A percentile compares a stretch with the other conserved stretches of the same genome.
Evolutionary conservation across 2,113 vertebrate genomes (phyloP).

Genomic region (Zosterops hypoxanthus): DNA sequence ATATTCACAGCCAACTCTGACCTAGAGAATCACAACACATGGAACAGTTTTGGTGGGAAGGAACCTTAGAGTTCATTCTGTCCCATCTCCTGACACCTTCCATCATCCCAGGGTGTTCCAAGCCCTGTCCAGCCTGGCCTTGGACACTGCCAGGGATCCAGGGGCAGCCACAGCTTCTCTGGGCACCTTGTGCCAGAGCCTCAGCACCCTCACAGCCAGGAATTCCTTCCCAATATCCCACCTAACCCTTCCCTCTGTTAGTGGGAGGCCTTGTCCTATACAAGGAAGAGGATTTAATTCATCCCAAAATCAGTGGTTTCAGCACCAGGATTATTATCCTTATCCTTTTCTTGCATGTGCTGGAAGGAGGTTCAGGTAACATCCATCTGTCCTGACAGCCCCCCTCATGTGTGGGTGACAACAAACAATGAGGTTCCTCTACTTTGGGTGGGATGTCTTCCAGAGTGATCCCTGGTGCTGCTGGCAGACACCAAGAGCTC

Average conservation of each 20-base stretch:
- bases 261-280: not conserved
- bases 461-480: not conserved
- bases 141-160: not conserved
- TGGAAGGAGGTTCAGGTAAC: not conserved
- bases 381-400: not conserved
- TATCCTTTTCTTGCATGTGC: too few relatives aligned
- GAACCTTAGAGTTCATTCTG: not conserved
- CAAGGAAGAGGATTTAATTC: not conserved
- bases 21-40: not conserved
- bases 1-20: not conserved
- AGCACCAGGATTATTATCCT: not conserved
- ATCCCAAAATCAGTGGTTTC: not conserved
- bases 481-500: not conserved
- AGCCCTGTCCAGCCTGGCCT: accelerated
- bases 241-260: not conserved
- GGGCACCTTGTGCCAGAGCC: not conserved
- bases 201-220: accelerated
- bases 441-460: accelerated
- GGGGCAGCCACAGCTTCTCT: not conserved
- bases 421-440: not conserved
- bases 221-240: not conserved
- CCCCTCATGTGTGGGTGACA: not conserved
- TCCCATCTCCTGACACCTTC: accelerated
- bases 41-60: not conserved
- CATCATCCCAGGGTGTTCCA: accelerated